Evolutionary conservation across 2,113 vertebrate genomes (phyloP), one percentile per base, ranked within the genome.

Genomic region (Sigmodon hispidus): DNA sequence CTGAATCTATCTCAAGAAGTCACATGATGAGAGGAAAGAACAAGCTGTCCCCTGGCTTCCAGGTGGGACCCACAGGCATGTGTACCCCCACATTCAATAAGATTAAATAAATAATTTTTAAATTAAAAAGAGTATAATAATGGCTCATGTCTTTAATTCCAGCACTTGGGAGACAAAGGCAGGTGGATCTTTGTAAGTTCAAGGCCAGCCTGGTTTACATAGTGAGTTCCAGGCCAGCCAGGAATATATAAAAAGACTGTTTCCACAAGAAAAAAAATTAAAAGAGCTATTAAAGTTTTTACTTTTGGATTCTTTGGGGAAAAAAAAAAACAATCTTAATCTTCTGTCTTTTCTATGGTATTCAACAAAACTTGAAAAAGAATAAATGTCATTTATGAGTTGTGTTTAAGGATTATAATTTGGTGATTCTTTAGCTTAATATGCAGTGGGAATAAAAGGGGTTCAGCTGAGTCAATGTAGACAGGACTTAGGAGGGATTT

Each of bases 341-440:
- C 48, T 21, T 81, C 70, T n/a, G 36, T 43, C 63, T 76, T 90
- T 88, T 52, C 45, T 61, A n/a, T 7, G n/a, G 26, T 79, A 24
- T 59, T 95, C 22, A 77, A 83, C 70, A 90, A 88, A 94, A 94
- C 36, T 43, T 70, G 9, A 17, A 65, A 67, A 94, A 88, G 48
- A 95, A 67, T 22, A 67, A 83, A 89, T 52, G 50, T 40, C 50
- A 73, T 34, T 89, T 91, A 48, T 88, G 59, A 77, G 69, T 52
- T 86, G 73, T 3, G 67, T 40, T 76, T 80, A 81, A 95, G 61
- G 43, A 83, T 69, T 83, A n/a, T 67, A 67, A 72, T 88, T 91
- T 40, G 69, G 57, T 84, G n/a, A 81, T 63, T 85, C 72, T 92
- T 65, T 36, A 91, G n/a, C 48, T 95, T 95, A 73, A 59, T 87